Percentiles rank a stretch among this genome's conserved stretches.
Evolutionary conservation across 2,888 invertebrate genomes (phyloP).

Genomic region (Xylota sylvarum): DNA sequence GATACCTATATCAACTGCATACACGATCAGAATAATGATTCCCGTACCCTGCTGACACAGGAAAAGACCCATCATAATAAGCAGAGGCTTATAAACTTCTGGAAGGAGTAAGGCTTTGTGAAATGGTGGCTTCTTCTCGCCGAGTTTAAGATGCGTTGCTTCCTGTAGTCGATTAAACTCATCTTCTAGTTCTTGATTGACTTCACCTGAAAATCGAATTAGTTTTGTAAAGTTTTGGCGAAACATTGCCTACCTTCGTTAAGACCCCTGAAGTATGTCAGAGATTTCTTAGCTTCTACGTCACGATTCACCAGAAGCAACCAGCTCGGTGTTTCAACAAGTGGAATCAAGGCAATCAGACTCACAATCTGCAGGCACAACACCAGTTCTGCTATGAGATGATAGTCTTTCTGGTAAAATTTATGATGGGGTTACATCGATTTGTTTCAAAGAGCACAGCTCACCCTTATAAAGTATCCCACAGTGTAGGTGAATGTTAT

Average conservation of each 20-base stretch:
- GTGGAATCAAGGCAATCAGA: constrained; percentile 85
- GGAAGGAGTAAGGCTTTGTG: constrained; percentile 80
- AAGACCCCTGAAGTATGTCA: constrained; percentile 88
- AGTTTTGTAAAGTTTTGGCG: background rate
- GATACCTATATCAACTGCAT: constrained; percentile 89
- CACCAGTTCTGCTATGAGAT: constrained; percentile 82
- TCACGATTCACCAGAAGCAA: constrained; percentile 87
- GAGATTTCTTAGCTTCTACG: constrained; percentile 87
- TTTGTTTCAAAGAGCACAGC: background rate
- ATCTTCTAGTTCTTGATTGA: constrained; percentile 80
- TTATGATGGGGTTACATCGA: background rate
- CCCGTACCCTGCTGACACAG: constrained; percentile 90
- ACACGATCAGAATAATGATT: constrained; percentile 90
- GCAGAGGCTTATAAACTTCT: constrained; percentile 84
- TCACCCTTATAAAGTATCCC: constrained; percentile 85
- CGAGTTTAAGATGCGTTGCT: constrained; percentile 79
- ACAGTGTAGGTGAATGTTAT: constrained; percentile 88
- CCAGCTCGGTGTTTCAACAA: constrained; percentile 90
- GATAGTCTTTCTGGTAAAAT: constrained; percentile 81
- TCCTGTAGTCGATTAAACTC: constrained; percentile 81
- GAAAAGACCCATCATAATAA: constrained; percentile 88
- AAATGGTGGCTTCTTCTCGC: constrained; percentile 80
- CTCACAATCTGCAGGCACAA: constrained; percentile 82
- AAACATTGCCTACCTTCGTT: constrained; percentile 49
- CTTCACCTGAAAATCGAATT: constrained; percentile 78